These are phyloP conservation scores for Hylia prasina DNA, from an alignment of 2,113 vertebrate genomes.

Conservation along the genomic window DNA sequence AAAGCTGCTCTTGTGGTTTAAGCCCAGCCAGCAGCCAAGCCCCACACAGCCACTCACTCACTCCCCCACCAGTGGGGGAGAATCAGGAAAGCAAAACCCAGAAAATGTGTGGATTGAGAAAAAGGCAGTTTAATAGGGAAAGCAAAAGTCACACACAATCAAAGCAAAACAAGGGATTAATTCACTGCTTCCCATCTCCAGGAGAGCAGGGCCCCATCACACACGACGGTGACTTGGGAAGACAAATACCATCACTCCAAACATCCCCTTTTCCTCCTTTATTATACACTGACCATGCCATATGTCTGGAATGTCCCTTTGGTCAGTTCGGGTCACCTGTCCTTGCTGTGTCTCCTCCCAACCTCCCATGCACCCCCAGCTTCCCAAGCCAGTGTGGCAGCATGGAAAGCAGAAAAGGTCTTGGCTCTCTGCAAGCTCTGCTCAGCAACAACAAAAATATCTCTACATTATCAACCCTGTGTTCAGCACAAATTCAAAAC, in stretches of 20 bases:
- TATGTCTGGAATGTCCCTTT: not conserved
- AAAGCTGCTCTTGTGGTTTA: not conserved
- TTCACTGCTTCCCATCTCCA: not conserved
- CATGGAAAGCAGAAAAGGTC: not conserved
- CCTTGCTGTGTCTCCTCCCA: not conserved
- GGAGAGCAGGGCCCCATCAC: not conserved
- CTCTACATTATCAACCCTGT: not conserved
- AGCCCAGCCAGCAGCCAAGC: not conserved
- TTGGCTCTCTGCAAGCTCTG: not conserved
- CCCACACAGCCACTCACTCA: not conserved
- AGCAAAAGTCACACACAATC: not conserved
- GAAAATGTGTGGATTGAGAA: not conserved
- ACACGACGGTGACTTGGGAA: not conserved
- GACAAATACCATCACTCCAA: not conserved
- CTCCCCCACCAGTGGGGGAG: not conserved
- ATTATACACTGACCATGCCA: not conserved
- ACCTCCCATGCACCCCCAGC: fast-evolving
- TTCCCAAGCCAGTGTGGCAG: not conserved
- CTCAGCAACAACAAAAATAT: not conserved
- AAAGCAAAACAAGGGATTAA: not conserved
- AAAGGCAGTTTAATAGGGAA: not conserved
- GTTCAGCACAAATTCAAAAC: not conserved
- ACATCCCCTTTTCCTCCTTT: not conserved
- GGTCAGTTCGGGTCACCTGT: not conserved
- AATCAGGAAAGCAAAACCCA: not conserved